Conservation (phyloP, 2,888 invertebrate genomes). For the Metalampra italica region DNA sequence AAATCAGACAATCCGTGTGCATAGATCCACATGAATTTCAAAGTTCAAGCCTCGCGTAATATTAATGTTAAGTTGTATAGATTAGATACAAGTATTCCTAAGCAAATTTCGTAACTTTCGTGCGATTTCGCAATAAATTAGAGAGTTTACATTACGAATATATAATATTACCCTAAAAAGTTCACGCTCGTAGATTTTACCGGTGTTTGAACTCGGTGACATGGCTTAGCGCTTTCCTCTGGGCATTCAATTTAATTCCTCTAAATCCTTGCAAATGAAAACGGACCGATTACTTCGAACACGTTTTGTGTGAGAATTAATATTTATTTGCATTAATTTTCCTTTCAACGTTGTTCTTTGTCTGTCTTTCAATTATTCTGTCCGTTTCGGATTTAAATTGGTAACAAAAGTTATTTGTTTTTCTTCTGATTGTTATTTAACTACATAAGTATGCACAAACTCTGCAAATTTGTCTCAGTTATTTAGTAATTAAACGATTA, state of each 20-base stretch:
- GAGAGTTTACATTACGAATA: constrained; percentile 26
- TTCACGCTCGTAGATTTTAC: neutral
- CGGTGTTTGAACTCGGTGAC: constrained; percentile 14
- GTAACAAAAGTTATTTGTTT: no score
- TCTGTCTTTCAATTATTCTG: neutral
- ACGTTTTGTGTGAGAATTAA: constrained; percentile 4
- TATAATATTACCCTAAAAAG: neutral
- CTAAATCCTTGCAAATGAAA: constrained; percentile 23
- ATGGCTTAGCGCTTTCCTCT: constrained; percentile 18
- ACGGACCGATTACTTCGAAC: constrained; percentile 6
- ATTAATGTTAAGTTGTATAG: no score
- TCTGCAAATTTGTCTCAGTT: no score
- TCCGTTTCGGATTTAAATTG: neutral
- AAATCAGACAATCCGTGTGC: no score
- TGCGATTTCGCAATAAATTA: constrained; percentile 32
- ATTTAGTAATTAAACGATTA: no score
- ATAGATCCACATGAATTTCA: no score
- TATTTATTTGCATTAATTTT: constrained; percentile 2
- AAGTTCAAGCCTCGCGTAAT: no score
- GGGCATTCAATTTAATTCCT: constrained; percentile 26
- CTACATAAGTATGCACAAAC: no score
- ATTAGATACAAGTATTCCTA: no score
- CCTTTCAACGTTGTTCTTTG: neutral
- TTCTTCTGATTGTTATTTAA: no score
- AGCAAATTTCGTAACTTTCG: neutral